A percentile compares a stretch with the other conserved stretches of the same genome.
These are phyloP conservation scores for Sesia bembeciformis DNA, from an alignment of 2,888 invertebrate species.

Conservation along the genomic window DNA sequence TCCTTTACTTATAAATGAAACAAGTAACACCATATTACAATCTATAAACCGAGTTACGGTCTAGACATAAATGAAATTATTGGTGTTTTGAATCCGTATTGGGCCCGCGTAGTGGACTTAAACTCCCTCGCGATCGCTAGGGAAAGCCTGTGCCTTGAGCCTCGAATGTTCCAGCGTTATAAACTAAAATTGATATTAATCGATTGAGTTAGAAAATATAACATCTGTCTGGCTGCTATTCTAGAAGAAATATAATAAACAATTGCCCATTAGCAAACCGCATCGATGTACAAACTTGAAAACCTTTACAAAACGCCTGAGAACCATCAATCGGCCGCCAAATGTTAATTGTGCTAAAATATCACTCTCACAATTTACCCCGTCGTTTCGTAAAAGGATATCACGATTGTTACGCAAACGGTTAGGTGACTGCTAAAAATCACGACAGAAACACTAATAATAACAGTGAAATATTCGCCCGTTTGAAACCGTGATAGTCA, in stretches of 20 bases:
- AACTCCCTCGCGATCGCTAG: no score
- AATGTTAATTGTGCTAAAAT: constrained; percentile 20
- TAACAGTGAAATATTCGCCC: constrained; percentile 16
- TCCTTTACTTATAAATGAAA: no score
- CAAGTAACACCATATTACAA: no score
- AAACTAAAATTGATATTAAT: no score
- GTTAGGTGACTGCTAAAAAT: constrained; percentile 21
- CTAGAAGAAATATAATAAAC: not conserved
- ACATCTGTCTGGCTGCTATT: no score
- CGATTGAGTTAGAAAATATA: no score
- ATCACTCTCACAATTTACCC: constrained; percentile 22
- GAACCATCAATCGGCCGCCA: not conserved
- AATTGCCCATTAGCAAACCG: not conserved
- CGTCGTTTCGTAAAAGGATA: constrained; percentile 20
- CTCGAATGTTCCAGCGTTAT: no score
- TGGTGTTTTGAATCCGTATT: no score
- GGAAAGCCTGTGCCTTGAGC: no score
- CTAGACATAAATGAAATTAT: no score
- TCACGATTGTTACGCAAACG: constrained; percentile 27
- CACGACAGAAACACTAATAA: constrained; percentile 28
- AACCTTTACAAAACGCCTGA: not conserved
- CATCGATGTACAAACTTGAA: not conserved
- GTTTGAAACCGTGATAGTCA: not conserved
- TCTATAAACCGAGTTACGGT: no score
- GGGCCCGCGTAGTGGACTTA: no score